These are phyloP conservation scores for Philhelius pedissequus DNA, from an alignment of 2,888 invertebrate genomes.

Conservation along the genomic window DNA sequence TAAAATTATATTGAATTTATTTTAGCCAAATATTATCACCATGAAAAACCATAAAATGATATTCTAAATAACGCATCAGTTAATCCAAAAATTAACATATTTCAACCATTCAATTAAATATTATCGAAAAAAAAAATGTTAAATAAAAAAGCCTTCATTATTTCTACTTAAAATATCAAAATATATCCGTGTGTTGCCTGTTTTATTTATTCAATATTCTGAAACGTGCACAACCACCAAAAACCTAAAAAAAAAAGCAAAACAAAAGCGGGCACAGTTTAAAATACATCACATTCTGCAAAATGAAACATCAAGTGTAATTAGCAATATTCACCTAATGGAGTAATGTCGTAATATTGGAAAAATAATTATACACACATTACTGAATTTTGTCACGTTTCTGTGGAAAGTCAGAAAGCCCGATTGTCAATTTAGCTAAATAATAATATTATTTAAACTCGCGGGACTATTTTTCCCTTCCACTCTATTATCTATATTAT, in stretches of 20 bases:
- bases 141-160: not conserved
- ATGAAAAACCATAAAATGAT: not conserved
- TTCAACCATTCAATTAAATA: not conserved
- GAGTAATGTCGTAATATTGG: not conserved
- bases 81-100: conserved; percentile 1
- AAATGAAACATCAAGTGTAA: conserved; percentile 2
- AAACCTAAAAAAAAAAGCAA: no score
- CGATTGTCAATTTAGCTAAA: not conserved
- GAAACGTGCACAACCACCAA: not conserved
- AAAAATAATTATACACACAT: not conserved
- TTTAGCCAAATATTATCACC: no score
- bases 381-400: conserved; percentile 47
- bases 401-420: not conserved
- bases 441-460: no score
- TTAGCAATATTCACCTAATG: conserved; percentile 18
- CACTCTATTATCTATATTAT: no score
- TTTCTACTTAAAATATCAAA: not conserved
- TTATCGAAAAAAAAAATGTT: not conserved
- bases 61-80: conserved; percentile 21
- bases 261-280: not conserved
- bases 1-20: no score
- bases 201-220: not conserved
- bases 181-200: not conserved
- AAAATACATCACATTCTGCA: not conserved
- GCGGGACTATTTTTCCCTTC: not conserved